These are phyloP conservation scores for Upupa epops DNA, from an alignment of 2,113 vertebrate species.

Conservation along the genomic window DNA sequence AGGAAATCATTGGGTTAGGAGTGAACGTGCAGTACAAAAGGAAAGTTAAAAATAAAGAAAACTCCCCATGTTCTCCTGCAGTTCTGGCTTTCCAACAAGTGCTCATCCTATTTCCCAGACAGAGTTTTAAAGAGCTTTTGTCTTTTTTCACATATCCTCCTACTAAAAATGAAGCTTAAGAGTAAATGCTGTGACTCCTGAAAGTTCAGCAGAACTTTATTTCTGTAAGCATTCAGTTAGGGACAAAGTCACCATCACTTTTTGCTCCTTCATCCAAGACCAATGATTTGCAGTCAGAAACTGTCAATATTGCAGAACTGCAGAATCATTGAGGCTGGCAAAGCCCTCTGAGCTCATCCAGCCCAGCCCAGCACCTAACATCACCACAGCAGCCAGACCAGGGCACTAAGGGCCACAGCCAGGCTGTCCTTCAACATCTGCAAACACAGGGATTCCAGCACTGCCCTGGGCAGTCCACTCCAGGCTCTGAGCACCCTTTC, in stretches of 20 bases:
- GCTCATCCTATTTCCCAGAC: not conserved
- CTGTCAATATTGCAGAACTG: not conserved
- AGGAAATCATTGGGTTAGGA: not conserved
- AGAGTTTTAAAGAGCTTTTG: not conserved
- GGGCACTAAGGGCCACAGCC: too few species aligned
- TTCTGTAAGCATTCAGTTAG: not conserved
- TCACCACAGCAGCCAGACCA: too few species aligned
- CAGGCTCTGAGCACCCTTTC: too few species aligned
- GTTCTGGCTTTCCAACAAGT: conserved; percentile 11
- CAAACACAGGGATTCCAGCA: too few species aligned
- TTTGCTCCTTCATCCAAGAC: not conserved
- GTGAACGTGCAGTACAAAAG: not conserved
- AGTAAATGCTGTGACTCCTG: not conserved
- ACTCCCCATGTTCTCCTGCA: not conserved
- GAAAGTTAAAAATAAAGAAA: not conserved
- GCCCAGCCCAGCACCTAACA: too few species aligned
- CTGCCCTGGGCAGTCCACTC: too few species aligned
- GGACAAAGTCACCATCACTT: not conserved
- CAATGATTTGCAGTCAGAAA: not conserved
- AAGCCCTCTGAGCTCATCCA: too few species aligned
- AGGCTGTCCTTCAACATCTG: too few species aligned
- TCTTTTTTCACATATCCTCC: not conserved
- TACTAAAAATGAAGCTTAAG: not conserved
- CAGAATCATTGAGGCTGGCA: too few species aligned
- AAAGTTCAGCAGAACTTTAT: conserved; percentile 13